phyloP scores from a whole-genome alignment of 2,797 vertebrate species.

The Amazona finschi region DNA sequence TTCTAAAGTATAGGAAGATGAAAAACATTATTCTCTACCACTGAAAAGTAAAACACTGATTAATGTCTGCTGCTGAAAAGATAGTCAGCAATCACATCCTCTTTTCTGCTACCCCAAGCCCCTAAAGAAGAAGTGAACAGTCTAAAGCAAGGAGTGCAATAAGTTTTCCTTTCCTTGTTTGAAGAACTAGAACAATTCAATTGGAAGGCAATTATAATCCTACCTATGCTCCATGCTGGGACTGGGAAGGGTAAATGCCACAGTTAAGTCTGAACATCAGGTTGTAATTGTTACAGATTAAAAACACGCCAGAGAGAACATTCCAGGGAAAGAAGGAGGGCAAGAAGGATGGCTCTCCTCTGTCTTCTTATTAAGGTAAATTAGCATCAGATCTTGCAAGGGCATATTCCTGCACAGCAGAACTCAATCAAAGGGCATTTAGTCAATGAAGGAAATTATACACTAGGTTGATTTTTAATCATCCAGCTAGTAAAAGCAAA shows the following conservation, averaged over 20 bases:
- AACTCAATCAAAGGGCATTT: background rate
- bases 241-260: constrained; percentile 28
- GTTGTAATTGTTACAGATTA: constrained; percentile 60
- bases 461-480: background rate
- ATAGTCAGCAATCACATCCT: background rate
- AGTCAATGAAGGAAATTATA: background rate
- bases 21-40: background rate
- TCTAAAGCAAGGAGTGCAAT: background rate
- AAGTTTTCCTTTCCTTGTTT: background rate
- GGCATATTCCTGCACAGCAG: background rate
- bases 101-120: background rate
- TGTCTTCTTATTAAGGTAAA: constrained; percentile 1
- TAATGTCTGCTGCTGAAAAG: background rate
- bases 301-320: constrained; percentile 50
- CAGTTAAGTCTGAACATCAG: constrained; percentile 53
- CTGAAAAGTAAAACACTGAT: background rate
- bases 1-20: background rate
- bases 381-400: background rate
- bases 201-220: constrained; percentile 33
- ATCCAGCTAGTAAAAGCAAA: background rate
- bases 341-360: constrained; percentile 2
- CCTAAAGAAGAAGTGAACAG: background rate
- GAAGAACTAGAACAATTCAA: constrained; percentile 44
- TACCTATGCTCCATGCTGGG: constrained; percentile 3
- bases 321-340: constrained; percentile 38